These are phyloP conservation scores for Zoroaster sp. DNA, from an alignment of 53 echinoderm and acorn worm species.

Conservation along the genomic window DNA sequence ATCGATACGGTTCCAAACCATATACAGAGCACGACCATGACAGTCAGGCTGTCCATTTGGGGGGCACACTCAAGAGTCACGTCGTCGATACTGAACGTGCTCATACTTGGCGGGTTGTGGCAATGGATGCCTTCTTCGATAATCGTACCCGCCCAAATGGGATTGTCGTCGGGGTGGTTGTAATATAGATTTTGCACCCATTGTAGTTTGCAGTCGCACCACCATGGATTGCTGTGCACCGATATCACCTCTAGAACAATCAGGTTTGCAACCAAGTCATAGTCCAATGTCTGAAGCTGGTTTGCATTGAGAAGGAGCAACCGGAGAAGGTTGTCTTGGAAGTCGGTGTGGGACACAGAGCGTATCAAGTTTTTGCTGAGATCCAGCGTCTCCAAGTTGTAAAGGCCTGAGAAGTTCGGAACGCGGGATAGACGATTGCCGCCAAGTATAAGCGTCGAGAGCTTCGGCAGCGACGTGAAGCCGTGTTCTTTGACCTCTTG, in stretches of 20 bases:
- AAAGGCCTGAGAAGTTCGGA: conserved; percentile 10
- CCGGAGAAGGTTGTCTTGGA: conserved; percentile 4
- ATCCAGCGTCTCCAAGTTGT: conserved; percentile 2
- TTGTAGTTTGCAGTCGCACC: conserved; percentile 22
- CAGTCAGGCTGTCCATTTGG: neutral
- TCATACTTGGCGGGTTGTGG: neutral
- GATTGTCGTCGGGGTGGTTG: neutral
- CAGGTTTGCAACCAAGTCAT: neutral
- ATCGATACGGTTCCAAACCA: conserved; percentile 10
- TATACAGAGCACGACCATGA: neutral
- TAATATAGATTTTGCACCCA: neutral
- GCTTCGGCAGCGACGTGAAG: neutral
- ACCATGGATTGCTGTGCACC: neutral
- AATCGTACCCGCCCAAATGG: neutral
- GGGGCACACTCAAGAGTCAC: neutral
- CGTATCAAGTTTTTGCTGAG: conserved; percentile 11
- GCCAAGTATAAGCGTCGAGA: neutral
- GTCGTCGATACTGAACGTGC: neutral
- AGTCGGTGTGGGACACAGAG: neutral
- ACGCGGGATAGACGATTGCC: conserved; percentile 13
- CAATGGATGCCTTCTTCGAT: neutral
- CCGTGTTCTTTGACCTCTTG: neutral
- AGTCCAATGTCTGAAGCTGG: neutral
- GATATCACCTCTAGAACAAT: neutral
- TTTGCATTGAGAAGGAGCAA: neutral